These are phyloP conservation scores for Botia almorhae DNA, from an alignment of 2,797 vertebrate genomes.

Conservation along the genomic window DNA sequence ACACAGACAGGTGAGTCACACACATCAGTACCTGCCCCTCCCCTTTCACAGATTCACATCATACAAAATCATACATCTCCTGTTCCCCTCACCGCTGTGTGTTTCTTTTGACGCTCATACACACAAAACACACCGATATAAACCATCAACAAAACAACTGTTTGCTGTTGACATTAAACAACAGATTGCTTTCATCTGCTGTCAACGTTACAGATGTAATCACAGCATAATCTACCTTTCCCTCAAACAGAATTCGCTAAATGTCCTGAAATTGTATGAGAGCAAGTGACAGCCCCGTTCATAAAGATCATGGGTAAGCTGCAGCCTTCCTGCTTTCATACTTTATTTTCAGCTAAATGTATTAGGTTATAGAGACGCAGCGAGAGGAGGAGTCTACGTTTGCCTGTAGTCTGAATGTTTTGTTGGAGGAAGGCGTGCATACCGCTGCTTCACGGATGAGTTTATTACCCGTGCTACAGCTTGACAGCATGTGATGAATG, in stretches of 20 bases:
- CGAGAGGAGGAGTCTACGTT: not conserved
- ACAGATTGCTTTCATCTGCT: not conserved
- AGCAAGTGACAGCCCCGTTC: not conserved
- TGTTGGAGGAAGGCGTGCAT: slow-evolving; percentile 22
- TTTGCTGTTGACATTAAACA: slow-evolving; percentile 18
- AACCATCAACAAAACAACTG: slow-evolving; percentile 1
- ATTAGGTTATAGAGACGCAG: not conserved
- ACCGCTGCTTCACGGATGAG: slow-evolving; percentile 55
- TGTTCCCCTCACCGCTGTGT: not conserved
- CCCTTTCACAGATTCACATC: not conserved
- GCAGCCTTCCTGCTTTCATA: not conserved
- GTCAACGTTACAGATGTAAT: not conserved
- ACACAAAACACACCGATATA: slow-evolving; percentile 1
- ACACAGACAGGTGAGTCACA: not conserved
- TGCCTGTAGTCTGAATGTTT: slow-evolving; percentile 4
- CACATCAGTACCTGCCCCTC: not conserved
- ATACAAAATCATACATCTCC: not conserved
- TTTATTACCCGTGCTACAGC: slow-evolving; percentile 63
- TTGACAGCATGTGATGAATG: slow-evolving; percentile 73
- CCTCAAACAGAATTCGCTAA: not conserved
- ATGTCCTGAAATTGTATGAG: not conserved
- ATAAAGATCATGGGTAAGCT: not conserved
- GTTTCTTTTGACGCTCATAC: slow-evolving; percentile 23
- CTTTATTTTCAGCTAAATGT: not conserved
- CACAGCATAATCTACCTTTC: not conserved